These are phyloP conservation scores for Theonella swinhoei DNA, from an alignment of 37 sponge, comb jelly and placozoan genomes.

Conservation along the genomic window DNA sequence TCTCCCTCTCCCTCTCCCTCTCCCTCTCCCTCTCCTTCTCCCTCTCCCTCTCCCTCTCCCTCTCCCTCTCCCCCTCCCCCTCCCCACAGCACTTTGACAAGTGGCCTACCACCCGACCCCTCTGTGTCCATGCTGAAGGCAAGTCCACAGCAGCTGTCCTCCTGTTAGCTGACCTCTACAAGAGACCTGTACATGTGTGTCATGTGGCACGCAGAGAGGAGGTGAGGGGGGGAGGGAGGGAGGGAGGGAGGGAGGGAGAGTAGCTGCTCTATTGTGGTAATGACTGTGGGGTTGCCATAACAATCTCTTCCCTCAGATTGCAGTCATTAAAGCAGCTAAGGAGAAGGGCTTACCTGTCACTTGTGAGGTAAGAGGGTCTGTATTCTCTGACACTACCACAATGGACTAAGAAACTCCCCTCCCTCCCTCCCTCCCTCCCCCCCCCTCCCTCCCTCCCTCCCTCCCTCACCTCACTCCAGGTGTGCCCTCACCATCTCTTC, in stretches of 20 bases:
- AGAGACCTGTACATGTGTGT: conserved; percentile 92
- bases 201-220: conserved; percentile 97
- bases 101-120: conserved; percentile 80
- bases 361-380: conserved; percentile 92
- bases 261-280: no score
- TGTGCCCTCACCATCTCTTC: conserved; percentile 97
- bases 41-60: no score
- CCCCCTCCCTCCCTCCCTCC: no score
- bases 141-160: conserved; percentile 86
- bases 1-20: no score
- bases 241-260: no score
- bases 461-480: conserved; percentile 25
- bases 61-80: background rate
- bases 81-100: conserved; percentile 73
- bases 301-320: conserved; percentile 77
- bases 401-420: no score
- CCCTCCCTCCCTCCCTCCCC: no score
- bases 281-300: background rate
- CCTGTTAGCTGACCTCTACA: conserved; percentile 84
- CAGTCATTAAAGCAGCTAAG: conserved; percentile 74
- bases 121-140: conserved; percentile 95
- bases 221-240: conserved; percentile 60
- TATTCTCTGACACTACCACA: no score
- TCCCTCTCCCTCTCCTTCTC: background rate
- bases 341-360: conserved; percentile 83